phyloP scores from a whole-genome alignment of 2,888 invertebrate species.

The Aleiodes alternator region DNA sequence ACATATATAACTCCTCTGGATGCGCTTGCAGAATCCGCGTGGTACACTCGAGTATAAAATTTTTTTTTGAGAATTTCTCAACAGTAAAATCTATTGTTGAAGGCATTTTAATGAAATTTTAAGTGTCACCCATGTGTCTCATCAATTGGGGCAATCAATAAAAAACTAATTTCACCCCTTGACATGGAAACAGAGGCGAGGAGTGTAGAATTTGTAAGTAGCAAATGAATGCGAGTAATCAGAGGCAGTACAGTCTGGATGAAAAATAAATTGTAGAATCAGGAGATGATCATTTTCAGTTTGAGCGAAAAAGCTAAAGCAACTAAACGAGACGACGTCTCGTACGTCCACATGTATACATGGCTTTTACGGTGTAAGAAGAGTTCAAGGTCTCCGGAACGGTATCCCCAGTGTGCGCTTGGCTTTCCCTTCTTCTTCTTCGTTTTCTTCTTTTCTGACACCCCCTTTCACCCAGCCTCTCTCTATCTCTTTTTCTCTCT shows the following conservation, averaged over 20 bases:
- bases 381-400: slow-evolving; percentile 59
- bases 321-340: slow-evolving; percentile 24
- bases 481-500: not conserved
- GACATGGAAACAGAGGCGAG: slow-evolving; percentile 9
- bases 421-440: slow-evolving; percentile 4
- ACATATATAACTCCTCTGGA: slow-evolving; percentile 48
- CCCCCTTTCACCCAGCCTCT: slow-evolving; percentile 43
- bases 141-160: slow-evolving; percentile 24
- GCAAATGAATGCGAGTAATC: not conserved
- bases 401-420: slow-evolving; percentile 53
- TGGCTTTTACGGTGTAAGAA: slow-evolving; percentile 49
- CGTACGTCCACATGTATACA: slow-evolving; percentile 20
- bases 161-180: slow-evolving; percentile 11
- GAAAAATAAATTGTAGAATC: not conserved
- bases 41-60: slow-evolving; percentile 57
- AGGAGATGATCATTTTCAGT: not conserved
- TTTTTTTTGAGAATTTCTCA: slow-evolving; percentile 32
- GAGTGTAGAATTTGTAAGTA: not conserved
- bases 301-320: not conserved
- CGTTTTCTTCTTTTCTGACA: slow-evolving; percentile 26
- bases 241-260: slow-evolving; percentile 9
- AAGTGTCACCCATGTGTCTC: not conserved
- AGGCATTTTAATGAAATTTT: not conserved
- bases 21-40: slow-evolving; percentile 64
- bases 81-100: slow-evolving; percentile 3